These are phyloP conservation scores for Crossaster papposus DNA, from an alignment of 53 echinoderm and acorn worm species.

Conservation along the genomic window DNA sequence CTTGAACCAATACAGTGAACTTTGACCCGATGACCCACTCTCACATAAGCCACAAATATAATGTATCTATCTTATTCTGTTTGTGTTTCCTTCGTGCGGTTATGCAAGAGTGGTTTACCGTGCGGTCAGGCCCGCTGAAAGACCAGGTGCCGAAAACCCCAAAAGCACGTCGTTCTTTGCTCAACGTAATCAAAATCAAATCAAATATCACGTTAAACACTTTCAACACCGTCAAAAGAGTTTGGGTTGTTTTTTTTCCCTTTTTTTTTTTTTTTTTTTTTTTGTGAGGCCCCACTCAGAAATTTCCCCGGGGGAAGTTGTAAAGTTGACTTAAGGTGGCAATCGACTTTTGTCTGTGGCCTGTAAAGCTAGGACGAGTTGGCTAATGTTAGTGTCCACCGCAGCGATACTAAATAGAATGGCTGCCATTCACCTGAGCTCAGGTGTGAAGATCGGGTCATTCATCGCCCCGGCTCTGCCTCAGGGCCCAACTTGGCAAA, in stretches of 20 bases:
- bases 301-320: constrained; percentile 45
- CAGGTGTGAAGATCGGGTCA: constrained; percentile 27
- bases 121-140: constrained; percentile 4
- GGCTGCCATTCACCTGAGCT: constrained; percentile 16
- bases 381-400: constrained; percentile 43
- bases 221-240: constrained; percentile 50
- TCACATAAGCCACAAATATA: constrained; percentile 16
- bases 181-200: constrained; percentile 38
- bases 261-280: background rate
- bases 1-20: constrained; percentile 19
- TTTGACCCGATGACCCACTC: background rate
- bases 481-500: constrained; percentile 47
- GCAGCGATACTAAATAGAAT: constrained; percentile 56
- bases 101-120: constrained; percentile 44
- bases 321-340: constrained; percentile 62
- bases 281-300: constrained; percentile 1
- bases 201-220: constrained; percentile 53
- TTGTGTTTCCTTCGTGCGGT: constrained; percentile 3
- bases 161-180: background rate
- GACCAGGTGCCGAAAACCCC: background rate
- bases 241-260: constrained; percentile 27
- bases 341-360: constrained; percentile 42
- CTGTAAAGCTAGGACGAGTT: constrained; percentile 12
- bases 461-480: constrained; percentile 40
- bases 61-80: background rate